These are phyloP conservation scores for Drosophila simulans DNA, from an alignment of 1,140 invertebrate species.

Conservation along the genomic window DNA sequence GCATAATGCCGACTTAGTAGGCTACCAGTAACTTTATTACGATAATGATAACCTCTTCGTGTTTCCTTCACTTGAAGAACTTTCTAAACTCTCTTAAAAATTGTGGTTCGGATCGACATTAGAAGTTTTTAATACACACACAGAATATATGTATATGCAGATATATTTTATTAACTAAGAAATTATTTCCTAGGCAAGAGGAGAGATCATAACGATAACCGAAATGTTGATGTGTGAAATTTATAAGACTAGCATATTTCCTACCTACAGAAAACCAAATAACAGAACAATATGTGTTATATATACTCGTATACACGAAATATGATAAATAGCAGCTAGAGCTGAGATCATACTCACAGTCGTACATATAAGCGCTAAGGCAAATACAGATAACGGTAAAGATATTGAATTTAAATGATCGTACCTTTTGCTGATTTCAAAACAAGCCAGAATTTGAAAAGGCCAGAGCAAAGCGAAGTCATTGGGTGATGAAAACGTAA, in stretches of 20 bases:
- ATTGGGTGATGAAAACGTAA: conserved; percentile 66
- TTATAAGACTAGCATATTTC: conserved; percentile 84
- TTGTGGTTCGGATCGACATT: conserved; percentile 74
- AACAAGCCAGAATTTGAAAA: conserved; percentile 18
- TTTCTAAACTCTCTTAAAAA: conserved; percentile 41
- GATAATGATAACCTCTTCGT: conserved; percentile 51
- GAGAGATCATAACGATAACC: conserved; percentile 60
- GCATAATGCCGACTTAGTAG: conserved; percentile 30
- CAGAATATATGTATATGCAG: conserved; percentile 50
- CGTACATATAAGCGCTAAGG: conserved; percentile 35
- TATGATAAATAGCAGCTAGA: conserved; percentile 65
- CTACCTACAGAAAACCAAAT: conserved; percentile 58
- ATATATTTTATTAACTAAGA: conserved; percentile 79
- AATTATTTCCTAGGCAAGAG: conserved; percentile 60
- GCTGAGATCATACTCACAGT: conserved; percentile 63
- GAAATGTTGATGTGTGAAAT: conserved; percentile 84
- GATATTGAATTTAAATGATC: conserved; percentile 72
- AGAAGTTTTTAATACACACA: conserved; percentile 62
- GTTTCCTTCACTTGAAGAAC: conserved; percentile 58
- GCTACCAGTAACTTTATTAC: conserved; percentile 31
- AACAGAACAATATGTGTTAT: conserved; percentile 56
- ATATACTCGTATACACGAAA: conserved; percentile 32
- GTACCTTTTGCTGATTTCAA: conserved; percentile 78
- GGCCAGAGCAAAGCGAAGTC: conserved; percentile 26
- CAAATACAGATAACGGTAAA: conserved; percentile 36